These are phyloP conservation scores for Colinus virginianus DNA, from an alignment of 2,113 vertebrate genomes.

Conservation along the genomic window DNA sequence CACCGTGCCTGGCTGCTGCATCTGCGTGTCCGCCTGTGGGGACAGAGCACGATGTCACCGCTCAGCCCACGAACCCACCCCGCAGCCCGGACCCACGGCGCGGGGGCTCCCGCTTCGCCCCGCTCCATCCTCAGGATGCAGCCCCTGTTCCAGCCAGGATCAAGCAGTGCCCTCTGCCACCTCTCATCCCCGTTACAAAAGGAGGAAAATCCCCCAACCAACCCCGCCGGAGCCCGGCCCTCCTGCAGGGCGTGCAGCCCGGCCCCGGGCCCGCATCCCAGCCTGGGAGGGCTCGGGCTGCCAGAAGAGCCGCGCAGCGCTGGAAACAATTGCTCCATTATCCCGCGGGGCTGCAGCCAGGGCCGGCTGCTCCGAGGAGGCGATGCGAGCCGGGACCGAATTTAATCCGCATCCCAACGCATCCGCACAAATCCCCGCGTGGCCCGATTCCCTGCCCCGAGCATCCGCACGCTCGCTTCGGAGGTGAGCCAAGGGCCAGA, in stretches of 20 bases:
- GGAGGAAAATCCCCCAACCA: neutral
- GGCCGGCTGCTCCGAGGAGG: constrained; percentile 9
- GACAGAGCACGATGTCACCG: neutral
- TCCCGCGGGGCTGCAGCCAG: neutral
- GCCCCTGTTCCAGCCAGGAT: too few species aligned
- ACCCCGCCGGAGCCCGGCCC: neutral
- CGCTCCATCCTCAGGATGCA: neutral
- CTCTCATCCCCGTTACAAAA: accelerated
- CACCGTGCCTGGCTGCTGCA: constrained; percentile 75
- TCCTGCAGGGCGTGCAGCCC: neutral
- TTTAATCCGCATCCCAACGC: constrained; percentile 32
- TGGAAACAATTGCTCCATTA: constrained; percentile 70
- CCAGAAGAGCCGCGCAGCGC: neutral
- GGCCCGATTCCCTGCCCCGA: constrained; percentile 41
- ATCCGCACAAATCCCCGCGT: constrained; percentile 39
- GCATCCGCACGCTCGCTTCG: neutral
- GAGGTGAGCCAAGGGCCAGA: constrained; percentile 56
- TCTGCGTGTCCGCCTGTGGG: constrained; percentile 82
- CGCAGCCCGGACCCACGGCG: neutral
- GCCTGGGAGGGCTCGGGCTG: neutral
- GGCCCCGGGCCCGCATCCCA: neutral
- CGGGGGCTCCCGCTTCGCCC: neutral
- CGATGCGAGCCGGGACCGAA: neutral
- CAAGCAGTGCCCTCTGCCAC: neutral
- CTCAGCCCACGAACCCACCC: neutral